These are phyloP conservation scores for Laupala kohalensis DNA, from an alignment of 1,140 invertebrate genomes.

Conservation along the genomic window DNA sequence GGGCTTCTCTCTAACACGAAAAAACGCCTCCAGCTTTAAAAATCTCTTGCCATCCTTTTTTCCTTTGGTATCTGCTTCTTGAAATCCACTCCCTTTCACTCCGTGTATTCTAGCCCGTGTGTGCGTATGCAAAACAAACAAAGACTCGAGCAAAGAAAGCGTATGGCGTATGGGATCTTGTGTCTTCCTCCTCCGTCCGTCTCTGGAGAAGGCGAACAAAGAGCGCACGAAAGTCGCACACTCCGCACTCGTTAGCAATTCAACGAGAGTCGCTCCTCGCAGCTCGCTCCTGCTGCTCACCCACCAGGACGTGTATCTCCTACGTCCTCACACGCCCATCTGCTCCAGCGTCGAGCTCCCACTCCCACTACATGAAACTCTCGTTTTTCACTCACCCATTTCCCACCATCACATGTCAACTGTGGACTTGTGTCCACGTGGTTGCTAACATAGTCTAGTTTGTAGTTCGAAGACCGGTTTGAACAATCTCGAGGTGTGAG, in stretches of 20 bases:
- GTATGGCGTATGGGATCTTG: neutral
- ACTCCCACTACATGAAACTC: neutral
- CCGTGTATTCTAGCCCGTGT: neutral
- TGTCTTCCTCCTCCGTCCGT: too few relatives aligned
- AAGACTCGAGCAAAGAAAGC: neutral
- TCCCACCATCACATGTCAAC: neutral
- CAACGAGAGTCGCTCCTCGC: neutral
- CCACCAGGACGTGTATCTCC: too few relatives aligned
- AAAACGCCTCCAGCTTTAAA: too few relatives aligned
- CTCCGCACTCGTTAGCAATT: neutral
- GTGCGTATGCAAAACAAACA: neutral
- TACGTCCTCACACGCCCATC: too few relatives aligned
- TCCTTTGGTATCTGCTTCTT: neutral
- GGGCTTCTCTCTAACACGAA: too few relatives aligned
- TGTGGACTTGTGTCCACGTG: neutral
- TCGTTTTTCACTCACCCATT: neutral
- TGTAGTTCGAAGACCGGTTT: too few relatives aligned
- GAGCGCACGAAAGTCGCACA: neutral
- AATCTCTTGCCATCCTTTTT: too few relatives aligned
- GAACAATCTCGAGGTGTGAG: too few relatives aligned
- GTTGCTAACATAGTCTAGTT: too few relatives aligned
- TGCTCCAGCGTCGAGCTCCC: neutral
- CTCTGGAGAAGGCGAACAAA: neutral
- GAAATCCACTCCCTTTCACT: neutral
- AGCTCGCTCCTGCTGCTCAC: too few relatives aligned